A percentile compares a stretch with the other conserved stretches of the same genome.
These are phyloP conservation scores for Cardiocondyla obscurior DNA, from an alignment of 1,140 invertebrate species.

Conservation along the genomic window DNA sequence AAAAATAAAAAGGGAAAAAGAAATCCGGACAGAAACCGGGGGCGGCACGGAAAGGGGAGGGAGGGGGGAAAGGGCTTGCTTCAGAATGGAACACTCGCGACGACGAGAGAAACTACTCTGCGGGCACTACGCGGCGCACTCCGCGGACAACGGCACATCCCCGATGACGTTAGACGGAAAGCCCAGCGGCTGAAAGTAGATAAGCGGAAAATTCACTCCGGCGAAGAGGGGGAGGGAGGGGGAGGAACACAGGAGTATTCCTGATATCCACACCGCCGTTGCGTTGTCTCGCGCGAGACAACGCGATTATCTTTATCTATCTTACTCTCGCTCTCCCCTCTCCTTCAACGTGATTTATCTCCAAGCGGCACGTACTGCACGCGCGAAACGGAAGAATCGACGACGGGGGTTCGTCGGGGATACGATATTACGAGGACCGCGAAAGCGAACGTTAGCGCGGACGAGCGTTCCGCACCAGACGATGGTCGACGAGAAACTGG, in stretches of 20 bases:
- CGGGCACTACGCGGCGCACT: constrained; percentile 18
- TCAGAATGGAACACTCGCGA: background rate
- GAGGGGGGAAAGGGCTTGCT: background rate
- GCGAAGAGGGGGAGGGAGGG: no score
- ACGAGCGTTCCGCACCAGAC: constrained; percentile 67
- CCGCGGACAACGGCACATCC: background rate
- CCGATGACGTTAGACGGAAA: background rate
- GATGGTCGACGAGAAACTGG: constrained; percentile 80
- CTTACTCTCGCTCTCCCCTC: background rate
- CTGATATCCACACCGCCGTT: constrained; percentile 6
- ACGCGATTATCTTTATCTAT: constrained; percentile 3
- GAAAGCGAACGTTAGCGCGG: constrained; percentile 33
- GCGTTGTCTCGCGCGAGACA: constrained; percentile 11
- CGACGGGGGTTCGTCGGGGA: no score
- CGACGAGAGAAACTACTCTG: background rate
- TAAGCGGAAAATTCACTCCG: background rate
- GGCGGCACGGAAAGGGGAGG: background rate
- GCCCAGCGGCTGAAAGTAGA: background rate
- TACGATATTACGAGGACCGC: background rate
- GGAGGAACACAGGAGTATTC: no score
- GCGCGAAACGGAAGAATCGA: background rate
- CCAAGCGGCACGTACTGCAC: background rate
- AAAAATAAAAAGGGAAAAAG: no score
- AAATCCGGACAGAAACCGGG: no score
- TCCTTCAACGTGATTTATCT: background rate